Evolutionary conservation across 35 echinoderm and acorn worm species (phyloP), one percentile per base, ranked within the genome.

Genomic region (Anneissia japonica): DNA sequence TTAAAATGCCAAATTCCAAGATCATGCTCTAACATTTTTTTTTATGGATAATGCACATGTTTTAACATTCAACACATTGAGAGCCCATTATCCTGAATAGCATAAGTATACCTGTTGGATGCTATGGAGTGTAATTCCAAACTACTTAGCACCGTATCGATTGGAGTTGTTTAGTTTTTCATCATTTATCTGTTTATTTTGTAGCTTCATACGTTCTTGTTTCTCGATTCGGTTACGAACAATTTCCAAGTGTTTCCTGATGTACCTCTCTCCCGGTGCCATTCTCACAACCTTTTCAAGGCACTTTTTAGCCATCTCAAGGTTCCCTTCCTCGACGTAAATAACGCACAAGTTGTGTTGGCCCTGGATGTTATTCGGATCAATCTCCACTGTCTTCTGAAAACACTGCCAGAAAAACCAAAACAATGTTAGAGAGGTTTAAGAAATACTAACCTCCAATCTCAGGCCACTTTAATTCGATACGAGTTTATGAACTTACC

Each of bases 271-370:
- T 7, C 79, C 32, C 16, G 89, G 89, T 75, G 89, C 89, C 51
- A 79, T 39, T 30, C 73, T 11, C 30, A 73, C 43, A 33, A 91
- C 89, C 17, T 51, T 38, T 26, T 77, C 4, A 13, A 91, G 84
- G 76, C 89, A 91, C n/a, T 82, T 35, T 34, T 91, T 84, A 16
- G 83, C 89, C 32, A 81, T 46, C 35, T 21, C 35, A 38, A 85
- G 38, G 12, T 81, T 16, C 4, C 56, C 56, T 33, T 77, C 73
- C 83, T 86, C 75, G 0, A 91, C 89, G 19, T 81, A 46, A 13
- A 91, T 41, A 4, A 91, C 89, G 41, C 89, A 91, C 28, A 91
- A 77, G 55, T 91, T 91, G 51, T 91, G 89, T 32, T 30, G 41
- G 14, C 75, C 89, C 51, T 86, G 89, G 46, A 86, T 37, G 43